Base-by-base conservation (phyloP, 1,140 invertebrate species). In the Reticulitermes speratus region DNA sequence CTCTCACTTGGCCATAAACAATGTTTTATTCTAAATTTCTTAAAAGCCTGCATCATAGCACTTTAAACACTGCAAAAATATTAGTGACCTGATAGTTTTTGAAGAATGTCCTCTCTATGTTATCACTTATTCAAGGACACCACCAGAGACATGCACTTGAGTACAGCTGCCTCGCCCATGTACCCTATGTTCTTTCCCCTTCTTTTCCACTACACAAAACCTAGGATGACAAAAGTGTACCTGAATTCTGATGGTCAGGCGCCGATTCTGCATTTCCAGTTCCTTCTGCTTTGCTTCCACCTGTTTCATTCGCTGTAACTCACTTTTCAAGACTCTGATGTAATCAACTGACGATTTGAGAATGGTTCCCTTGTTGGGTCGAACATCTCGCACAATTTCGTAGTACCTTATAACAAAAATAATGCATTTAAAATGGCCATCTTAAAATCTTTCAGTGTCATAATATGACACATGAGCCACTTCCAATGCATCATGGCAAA, bases 341-440 rank as follows among this genome's bases (percentile, higher is more conserved):
- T 99, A 99, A 89, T 99, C 98, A 21, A 99, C 98, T 2, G 97
- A 98, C 0, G 97, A 98, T 91, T 99, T 99, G 1, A 99, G 92
- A 87, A 99, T 99, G 2, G 98, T 98, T n/a, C 98, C 98, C 91
- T 98, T 98, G 90, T 98, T 98, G 30, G 96, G 97, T 82, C 97
- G 93, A 25, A 97, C 95, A 90, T 98, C 97, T 19, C 96, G 93
- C 1, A 98, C 96, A 14, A 97, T 95, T 89, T 98, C 97, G 90
- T 96, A 97, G 88, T 92, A 91, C 52, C 91, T 92, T 87, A 16
- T 88, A 88, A 85, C 84, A 59, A 85, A 69, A 87, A 83, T 11
- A 83, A 48, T 48, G 48, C 38, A 12, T 82, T 82, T 82, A n/a
- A 16, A 55, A 55, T 19, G 19, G 19, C 19, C 14, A 21, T 55